Percentiles rank a stretch among this genome's conserved stretches.
phyloP scores from a whole-genome alignment of 1,140 invertebrate genomes.

The Drosophila pseudoananassae region DNA sequence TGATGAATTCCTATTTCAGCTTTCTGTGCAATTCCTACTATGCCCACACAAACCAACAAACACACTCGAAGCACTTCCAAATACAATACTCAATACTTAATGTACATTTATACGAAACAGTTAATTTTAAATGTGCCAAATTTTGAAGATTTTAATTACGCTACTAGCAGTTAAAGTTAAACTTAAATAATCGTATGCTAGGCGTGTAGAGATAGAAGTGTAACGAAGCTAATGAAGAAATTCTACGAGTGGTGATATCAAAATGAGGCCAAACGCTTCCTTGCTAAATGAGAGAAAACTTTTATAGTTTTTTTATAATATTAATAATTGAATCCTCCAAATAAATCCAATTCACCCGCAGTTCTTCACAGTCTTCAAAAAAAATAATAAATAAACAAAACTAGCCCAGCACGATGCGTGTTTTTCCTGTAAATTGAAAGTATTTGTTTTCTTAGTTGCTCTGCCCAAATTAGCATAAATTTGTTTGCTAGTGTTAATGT shows the following conservation, averaged over 20 bases:
- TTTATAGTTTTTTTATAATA: slow-evolving; percentile 1
- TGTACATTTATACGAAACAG: slow-evolving; percentile 58
- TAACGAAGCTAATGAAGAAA: slow-evolving; percentile 75
- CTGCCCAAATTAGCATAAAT: slow-evolving; percentile 59
- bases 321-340: not conserved
- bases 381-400: not conserved
- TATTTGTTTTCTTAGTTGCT: slow-evolving; percentile 65
- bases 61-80: slow-evolving; percentile 65
- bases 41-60: slow-evolving; percentile 35
- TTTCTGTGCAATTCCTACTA: slow-evolving; percentile 80
- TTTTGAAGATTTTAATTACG: slow-evolving; percentile 56
- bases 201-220: slow-evolving; percentile 48
- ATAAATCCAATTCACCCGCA: slow-evolving; percentile 34
- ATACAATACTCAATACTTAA: slow-evolving; percentile 68
- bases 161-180: slow-evolving; percentile 51
- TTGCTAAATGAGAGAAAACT: slow-evolving; percentile 31
- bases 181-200: slow-evolving; percentile 36
- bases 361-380: slow-evolving; percentile 22
- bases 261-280: slow-evolving; percentile 80
- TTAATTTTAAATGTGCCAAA: slow-evolving; percentile 83
- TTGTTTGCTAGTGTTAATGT: slow-evolving; percentile 64
- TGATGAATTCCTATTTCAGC: slow-evolving; percentile 78
- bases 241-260: slow-evolving; percentile 74
- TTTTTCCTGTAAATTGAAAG: slow-evolving; percentile 74
- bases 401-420: slow-evolving; percentile 30